Base-by-base conservation (phyloP, 2,888 invertebrate species). In the Erebia epiphron region DNA sequence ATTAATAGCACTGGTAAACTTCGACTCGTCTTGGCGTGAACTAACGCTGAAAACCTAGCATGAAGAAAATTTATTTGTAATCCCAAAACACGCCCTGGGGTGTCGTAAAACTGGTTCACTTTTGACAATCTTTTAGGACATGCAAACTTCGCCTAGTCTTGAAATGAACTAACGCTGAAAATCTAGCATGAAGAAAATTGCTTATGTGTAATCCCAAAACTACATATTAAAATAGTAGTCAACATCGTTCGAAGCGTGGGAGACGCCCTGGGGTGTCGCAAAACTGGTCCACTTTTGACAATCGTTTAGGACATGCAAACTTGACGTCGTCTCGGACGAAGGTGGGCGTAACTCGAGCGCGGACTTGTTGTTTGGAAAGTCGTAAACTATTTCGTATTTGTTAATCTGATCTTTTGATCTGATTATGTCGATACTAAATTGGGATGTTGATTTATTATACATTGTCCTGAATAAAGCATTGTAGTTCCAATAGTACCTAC, bases 191-290 rank as follows among this genome's bases (percentile, higher is more conserved):
- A 11, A 46, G 1, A 26, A 26, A 26, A 3, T 3, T 61, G 35
- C 10, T n/a, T 57, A 3, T 26, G n/a, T n/a, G n/a, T n/a, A 8
- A 16, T 64, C 26, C 58, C 49, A 46, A 64, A 41, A 64, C 41
- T 57, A 26, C 1, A 26, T 7, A 54, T 41, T 61, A 13, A 52
- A 67, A 26, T n/a, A 26, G n/a, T 65, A 54, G 58, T 60, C 65
- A 56, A 7, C 35, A 26, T 26, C 26, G 60, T 64, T 54, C 49
- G 18, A 18, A 52, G 71, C 71, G 75, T 75, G 75, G 75, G 75
- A 75, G 72, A 49, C 52, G 63, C 73, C 75, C 70, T 61, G 68
- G 63, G 73, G 75, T 75, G 73, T 73, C 73, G 75, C 70, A 43
- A 67, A 73, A 72, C 58, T 66, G 70, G 68, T 72, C 65, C 70